Evolutionary conservation across 2,888 invertebrate species (phyloP), one percentile per base, ranked within the genome.

Genomic region (Meghimatium bilineatum): DNA sequence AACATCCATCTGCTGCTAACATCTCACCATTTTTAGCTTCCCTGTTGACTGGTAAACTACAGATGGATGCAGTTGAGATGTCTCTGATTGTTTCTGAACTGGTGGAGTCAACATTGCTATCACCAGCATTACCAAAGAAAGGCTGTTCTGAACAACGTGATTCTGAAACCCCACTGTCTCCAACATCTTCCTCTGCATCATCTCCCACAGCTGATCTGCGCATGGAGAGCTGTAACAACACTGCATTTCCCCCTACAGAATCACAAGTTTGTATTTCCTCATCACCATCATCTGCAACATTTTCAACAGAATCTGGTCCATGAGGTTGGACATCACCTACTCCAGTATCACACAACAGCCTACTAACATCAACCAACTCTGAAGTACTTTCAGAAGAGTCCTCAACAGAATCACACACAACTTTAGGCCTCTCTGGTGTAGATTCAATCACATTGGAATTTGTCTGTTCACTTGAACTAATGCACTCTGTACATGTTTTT

Each of bases 51-150:
- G 38, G 49, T 6, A 67, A 66, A 23, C 6, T 29, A 34, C 34
- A 56, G 1, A 60, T 36, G 12, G 49, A 74, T 10, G 17, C 20
- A 23, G 38, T 63, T n/a, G 29, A 38, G 17, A 60, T 38, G 29
- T 12, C 49, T 34, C 67, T 66, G 36, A 5, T 72, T 29, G 34
- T 38, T 66, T 83, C 83, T 5, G 49, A 78, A 60, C 84, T 83
- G 23, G 86, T 86, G 0, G 86, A 86, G 77, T 86, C 86, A 6
- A 86, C 86, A 80, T 82, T 82, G 38, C 74, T 44, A 23, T 86
- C 86, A 12, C 52, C 80, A 52, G 78, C 44, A 44, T n/a, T 44
- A 20, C 32, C 26, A n/a, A 80, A 72, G 67, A 38, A 69, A 26
- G 75, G 66, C 17, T 80, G 52, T 10, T 74, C 80, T n/a, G 60